Percentiles rank a stretch among this genome's conserved stretches.
Conservation (phyloP, 2,797 vertebrate species). For the Lacerta agilis region DNA sequence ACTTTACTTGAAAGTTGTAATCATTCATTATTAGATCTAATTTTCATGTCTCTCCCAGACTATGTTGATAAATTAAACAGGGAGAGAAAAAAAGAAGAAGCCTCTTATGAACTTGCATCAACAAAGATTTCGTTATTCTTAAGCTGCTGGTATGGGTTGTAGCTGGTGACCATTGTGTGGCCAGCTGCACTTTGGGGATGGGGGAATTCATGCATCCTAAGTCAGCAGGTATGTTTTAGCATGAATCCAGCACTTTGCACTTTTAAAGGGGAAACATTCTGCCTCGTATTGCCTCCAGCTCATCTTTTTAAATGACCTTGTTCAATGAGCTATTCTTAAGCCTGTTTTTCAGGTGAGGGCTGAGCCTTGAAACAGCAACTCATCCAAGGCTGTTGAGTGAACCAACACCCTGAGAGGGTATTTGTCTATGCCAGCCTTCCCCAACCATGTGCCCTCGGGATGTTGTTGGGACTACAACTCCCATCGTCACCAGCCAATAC, state of each 20-base stretch:
- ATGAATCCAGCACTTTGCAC: not conserved
- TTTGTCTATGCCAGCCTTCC: too few species aligned
- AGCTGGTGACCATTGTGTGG: not conserved
- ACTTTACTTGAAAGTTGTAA: constrained; percentile 85
- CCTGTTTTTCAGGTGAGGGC: not conserved
- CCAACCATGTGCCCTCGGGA: too few species aligned
- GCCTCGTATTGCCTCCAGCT: accelerated
- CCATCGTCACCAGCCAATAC: too few species aligned
- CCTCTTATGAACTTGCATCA: constrained; percentile 26
- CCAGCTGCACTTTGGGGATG: not conserved
- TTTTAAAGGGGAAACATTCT: not conserved
- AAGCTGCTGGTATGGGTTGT: not conserved
- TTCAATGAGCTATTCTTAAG: not conserved
- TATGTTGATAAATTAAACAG: constrained; percentile 70
- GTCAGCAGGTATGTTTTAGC: not conserved
- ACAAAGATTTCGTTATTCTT: not conserved
- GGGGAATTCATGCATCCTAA: not conserved
- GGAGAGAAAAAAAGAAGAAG: not conserved
- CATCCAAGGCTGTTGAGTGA: too few species aligned
- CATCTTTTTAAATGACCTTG: not conserved
- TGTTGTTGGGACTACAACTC: too few species aligned
- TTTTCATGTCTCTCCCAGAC: constrained; percentile 73
- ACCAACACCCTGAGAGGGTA: too few species aligned
- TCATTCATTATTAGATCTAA: constrained; percentile 85
- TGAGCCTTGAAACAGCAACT: not conserved